These are phyloP conservation scores for Sebastes kiyomatsui DNA, from an alignment of 2,797 vertebrate species.

Conservation along the genomic window DNA sequence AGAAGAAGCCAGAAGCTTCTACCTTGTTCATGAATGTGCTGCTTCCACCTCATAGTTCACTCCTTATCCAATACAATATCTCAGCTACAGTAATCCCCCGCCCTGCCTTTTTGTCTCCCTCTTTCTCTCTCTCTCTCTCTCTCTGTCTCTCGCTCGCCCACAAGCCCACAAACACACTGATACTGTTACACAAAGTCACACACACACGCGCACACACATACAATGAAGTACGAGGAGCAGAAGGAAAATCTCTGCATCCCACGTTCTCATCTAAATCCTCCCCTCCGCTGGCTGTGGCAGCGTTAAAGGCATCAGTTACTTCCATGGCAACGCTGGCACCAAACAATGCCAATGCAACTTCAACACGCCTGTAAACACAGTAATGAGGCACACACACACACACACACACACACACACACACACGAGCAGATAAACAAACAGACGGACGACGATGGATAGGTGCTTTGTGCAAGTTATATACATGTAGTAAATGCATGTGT, in stretches of 20 bases:
- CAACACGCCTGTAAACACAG: conserved; percentile 32
- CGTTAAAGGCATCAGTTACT: conserved; percentile 46
- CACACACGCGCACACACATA: not conserved
- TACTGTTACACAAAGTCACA: not conserved
- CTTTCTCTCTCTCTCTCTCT: not conserved
- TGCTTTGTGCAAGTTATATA: not conserved
- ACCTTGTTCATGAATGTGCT: conserved; percentile 24
- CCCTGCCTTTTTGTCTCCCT: not conserved
- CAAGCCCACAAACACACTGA: not conserved
- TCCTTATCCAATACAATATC: conserved; percentile 22
- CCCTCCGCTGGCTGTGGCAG: conserved; percentile 42
- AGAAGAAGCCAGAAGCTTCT: conserved; percentile 20
- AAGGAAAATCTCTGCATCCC: conserved; percentile 55
- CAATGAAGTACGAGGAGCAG: conserved; percentile 5
- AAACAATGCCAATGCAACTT: conserved; percentile 55
- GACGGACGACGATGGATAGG: not conserved
- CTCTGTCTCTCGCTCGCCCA: not conserved
- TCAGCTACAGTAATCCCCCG: conserved; percentile 13
- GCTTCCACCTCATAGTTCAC: conserved; percentile 41
- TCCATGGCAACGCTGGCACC: conserved; percentile 61
- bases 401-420: not conserved
- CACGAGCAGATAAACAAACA: not conserved
- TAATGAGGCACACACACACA: conserved; percentile 15
- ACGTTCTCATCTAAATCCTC: conserved; percentile 51
- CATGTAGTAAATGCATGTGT: not conserved